Conservation (phyloP, 2,113 vertebrate species). For the Poecile atricapillus region DNA sequence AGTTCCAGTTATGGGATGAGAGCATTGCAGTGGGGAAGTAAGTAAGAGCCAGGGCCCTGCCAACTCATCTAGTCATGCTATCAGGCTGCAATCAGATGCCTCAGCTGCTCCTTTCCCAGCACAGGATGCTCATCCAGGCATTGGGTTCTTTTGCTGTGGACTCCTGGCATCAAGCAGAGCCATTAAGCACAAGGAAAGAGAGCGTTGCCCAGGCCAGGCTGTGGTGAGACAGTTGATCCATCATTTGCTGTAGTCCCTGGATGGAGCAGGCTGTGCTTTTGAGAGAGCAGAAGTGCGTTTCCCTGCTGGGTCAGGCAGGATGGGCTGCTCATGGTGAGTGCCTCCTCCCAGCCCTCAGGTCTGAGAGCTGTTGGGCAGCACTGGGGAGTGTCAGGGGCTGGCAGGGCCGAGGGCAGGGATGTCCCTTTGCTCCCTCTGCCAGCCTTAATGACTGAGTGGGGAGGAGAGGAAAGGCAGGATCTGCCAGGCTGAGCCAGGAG, state of each 20-base stretch:
- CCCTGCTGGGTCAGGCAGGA: not conserved
- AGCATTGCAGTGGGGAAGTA: not conserved
- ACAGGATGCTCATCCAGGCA: not conserved
- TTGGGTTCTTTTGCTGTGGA: not conserved
- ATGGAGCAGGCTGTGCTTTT: not conserved
- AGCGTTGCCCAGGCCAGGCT: not conserved
- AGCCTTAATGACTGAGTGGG: not conserved
- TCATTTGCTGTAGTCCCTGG: not conserved
- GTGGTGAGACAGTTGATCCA: not conserved
- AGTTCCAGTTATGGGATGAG: not conserved
- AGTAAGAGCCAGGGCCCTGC: not conserved
- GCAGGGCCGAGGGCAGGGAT: not conserved
- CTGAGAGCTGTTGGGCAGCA: not conserved
- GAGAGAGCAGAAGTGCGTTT: not conserved
- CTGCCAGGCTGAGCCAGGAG: not conserved
- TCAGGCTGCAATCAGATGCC: not conserved
- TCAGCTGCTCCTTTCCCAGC: not conserved
- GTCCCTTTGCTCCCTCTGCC: not conserved
- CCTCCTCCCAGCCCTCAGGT: rapidly evolving
- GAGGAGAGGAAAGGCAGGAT: not conserved
- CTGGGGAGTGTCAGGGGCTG: not conserved
- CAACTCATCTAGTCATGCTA: rapidly evolving
- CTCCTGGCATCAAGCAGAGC: constrained; percentile 13
- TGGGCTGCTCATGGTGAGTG: not conserved
- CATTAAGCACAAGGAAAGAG: not conserved